phyloP scores from a whole-genome alignment of 2,888 invertebrate species.

The Amphipoea lucens region DNA sequence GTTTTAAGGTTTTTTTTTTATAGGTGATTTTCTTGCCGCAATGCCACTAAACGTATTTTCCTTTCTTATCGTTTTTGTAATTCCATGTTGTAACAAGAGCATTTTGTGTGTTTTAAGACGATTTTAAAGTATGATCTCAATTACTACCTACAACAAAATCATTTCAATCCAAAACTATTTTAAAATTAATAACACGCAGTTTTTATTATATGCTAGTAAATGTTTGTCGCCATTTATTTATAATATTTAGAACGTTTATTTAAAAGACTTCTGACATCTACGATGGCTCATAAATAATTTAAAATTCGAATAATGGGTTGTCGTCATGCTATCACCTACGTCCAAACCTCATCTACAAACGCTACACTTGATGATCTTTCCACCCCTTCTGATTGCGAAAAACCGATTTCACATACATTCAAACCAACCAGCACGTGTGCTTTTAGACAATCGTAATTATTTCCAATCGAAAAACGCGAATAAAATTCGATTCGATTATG shows the following conservation, averaged over 20 bases:
- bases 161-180: background rate
- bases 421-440: conserved; percentile 2
- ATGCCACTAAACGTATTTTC: no score
- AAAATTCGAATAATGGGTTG: background rate
- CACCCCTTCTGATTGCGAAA: background rate
- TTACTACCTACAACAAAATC: background rate
- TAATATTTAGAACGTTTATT: background rate
- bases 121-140: background rate
- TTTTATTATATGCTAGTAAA: background rate
- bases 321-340: background rate
- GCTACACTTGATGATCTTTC: background rate
- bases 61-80: background rate
- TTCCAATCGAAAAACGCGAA: conserved; percentile 15
- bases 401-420: conserved; percentile 3
- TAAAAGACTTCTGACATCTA: background rate
- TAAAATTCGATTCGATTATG: conserved; percentile 36
- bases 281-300: background rate
- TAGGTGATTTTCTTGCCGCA: no score
- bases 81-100: background rate
- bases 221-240: background rate
- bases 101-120: background rate
- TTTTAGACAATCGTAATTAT: conserved; percentile 25
- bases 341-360: background rate
- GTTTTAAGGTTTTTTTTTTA: no score
- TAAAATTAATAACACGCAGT: background rate